Evolutionary conservation across 2,113 vertebrate genomes (phyloP).

Genomic region (Mystacornis crossleyi): DNA sequence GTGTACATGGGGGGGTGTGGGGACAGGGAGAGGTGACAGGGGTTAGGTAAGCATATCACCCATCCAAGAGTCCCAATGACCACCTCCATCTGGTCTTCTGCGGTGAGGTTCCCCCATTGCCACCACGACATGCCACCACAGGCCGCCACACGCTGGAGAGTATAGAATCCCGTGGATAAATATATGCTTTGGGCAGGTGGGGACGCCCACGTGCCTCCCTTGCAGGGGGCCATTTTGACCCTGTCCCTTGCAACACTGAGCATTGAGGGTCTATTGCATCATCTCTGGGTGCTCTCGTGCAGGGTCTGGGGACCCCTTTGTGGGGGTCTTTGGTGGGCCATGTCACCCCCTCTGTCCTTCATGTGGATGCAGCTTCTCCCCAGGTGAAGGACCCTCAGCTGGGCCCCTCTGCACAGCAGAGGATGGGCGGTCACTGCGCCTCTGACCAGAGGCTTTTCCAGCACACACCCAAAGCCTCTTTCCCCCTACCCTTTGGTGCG

Average conservation of each 20-base stretch:
- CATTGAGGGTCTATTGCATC: not conserved
- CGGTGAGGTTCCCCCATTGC: not conserved
- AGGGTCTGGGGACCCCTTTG: not conserved
- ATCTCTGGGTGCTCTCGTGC: not conserved
- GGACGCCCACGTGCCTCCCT: no score
- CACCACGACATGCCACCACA: not conserved
- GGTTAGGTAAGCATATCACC: not conserved
- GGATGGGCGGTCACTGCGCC: no score
- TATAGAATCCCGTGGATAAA: not conserved
- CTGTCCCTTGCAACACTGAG: no score
- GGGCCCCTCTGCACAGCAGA: no score
- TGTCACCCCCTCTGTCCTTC: not conserved
- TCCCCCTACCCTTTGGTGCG: not conserved
- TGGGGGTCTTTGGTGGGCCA: no score
- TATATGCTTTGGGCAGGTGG: no score
- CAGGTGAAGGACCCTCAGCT: no score
- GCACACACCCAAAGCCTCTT: not conserved
- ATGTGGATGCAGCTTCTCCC: no score
- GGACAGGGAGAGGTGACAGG: not conserved
- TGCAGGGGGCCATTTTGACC: no score
- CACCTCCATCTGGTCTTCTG: not conserved
- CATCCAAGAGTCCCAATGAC: fast-evolving
- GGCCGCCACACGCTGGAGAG: fast-evolving
- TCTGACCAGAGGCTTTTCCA: no score
- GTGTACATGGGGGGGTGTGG: no score